phyloP scores from a whole-genome alignment of 2,797 vertebrate genomes.

The Setipinna tenuifilis region DNA sequence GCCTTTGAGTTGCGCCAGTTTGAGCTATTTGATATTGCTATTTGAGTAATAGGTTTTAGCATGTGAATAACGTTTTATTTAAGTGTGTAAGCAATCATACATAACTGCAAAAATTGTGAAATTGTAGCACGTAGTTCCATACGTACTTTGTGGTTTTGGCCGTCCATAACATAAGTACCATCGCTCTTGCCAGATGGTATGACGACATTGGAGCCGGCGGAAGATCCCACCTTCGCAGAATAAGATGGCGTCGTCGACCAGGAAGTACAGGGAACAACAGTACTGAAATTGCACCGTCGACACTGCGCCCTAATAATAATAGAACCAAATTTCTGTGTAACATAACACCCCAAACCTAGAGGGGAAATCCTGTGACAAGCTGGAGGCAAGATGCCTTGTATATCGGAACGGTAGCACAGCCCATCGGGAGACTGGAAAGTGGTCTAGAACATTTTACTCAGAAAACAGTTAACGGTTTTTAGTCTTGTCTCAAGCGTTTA shows the following conservation, averaged over 20 bases:
- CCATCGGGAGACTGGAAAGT: slow-evolving; percentile 45
- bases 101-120: too few species aligned
- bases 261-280: slow-evolving; percentile 59
- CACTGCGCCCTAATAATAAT: neutral
- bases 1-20: too few species aligned
- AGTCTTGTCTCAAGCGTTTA: slow-evolving; percentile 40
- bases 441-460: slow-evolving; percentile 57
- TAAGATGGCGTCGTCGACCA: slow-evolving; percentile 58
- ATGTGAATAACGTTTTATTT: too few species aligned
- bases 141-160: too few species aligned
- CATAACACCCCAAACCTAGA: neutral
- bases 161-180: neutral
- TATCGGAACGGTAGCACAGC: slow-evolving; percentile 45
- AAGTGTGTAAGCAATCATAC: too few species aligned
- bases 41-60: too few species aligned
- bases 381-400: slow-evolving; percentile 46
- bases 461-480: slow-evolving; percentile 57
- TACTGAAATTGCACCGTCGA: slow-evolving; percentile 22
- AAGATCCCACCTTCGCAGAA: slow-evolving; percentile 46
- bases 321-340: neutral
- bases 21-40: too few species aligned
- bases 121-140: too few species aligned
- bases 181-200: neutral
- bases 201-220: slow-evolving; percentile 44
- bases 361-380: slow-evolving; percentile 31